Base-by-base conservation (phyloP, 2,888 invertebrate species). In the Stictocephala bisonia region DNA sequence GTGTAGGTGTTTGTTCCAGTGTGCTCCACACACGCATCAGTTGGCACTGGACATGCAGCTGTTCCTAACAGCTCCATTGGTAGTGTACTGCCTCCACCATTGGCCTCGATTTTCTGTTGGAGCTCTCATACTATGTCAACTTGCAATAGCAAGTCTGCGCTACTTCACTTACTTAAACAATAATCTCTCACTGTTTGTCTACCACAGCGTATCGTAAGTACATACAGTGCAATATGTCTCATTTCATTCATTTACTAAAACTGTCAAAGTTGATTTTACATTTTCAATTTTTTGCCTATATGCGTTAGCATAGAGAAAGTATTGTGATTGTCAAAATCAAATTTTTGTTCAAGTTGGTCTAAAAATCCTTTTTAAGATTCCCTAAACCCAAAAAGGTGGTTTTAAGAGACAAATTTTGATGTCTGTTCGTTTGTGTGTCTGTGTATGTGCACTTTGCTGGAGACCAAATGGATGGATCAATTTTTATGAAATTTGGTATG, bases 1-100 rank as follows among this genome's bases (percentile, higher is more conserved):
- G 27, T 24, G 22, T 29, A 24, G 9, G n/a, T 48, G 27, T 27
- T 40, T 48, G 0, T 83, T 84, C 27, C 83, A 88, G 88, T 88
- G 88, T 78, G 82, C 88, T 1, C 87, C 88, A 9, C 87, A 88
- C 80, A 88, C 88, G 0, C 88, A 88, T 76, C 88, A 88, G 79
- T 84, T 88, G 73, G 88, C 87, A 13, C 86, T 88, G 80, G 88
- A 88, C 77, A 87, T 88, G 86, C 88, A 88, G 78, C 81, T 88
- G 20, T 88, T 86, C 82, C 82, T 87, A 2, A 84, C 85, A 0
- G 86, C 87, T 0, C 79, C 87, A 0, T 84, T 86, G 0, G 82
- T 87, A 68, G 50, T 87, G 11, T 81, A 88, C n/a, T 86, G 86
- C 85, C 84, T 84, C 77, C 84, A 77, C 79, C 27, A 35, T 7